Conservation (phyloP, 2,113 vertebrate genomes). For the Zosterops hypoxanthus region DNA sequence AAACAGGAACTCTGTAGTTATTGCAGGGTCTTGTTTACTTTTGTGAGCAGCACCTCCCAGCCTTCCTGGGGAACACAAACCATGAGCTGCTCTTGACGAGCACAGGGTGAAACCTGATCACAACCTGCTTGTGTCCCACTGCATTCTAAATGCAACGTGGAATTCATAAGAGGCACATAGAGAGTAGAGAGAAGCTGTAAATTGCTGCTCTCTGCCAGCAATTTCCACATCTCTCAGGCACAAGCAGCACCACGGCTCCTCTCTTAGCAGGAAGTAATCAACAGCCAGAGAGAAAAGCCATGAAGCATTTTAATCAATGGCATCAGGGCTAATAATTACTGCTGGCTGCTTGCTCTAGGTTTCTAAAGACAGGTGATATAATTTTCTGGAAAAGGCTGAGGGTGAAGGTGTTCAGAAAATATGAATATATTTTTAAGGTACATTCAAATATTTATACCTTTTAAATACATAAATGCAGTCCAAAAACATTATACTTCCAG, state of each 20-base stretch:
- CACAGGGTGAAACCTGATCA: not conserved
- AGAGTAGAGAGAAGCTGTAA: not conserved
- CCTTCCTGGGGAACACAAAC: not conserved
- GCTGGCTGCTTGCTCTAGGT: not conserved
- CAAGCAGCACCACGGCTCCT: rapidly evolving
- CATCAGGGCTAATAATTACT: not conserved
- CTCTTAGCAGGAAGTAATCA: not conserved
- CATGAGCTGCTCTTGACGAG: not conserved
- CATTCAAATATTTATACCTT: not conserved
- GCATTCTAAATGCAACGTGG: not conserved
- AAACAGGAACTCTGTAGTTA: not conserved
- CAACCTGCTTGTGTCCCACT: not conserved
- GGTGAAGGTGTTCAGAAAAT: not conserved
- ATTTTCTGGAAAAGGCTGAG: not conserved
- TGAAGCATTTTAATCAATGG: not conserved
- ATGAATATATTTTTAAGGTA: not conserved
- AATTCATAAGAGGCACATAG: not conserved
- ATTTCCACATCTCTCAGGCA: not conserved
- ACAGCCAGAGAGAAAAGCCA: not conserved
- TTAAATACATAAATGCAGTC: not conserved
- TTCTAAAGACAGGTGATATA: not conserved
- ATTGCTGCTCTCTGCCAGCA: not conserved
- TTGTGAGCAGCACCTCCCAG: rapidly evolving
- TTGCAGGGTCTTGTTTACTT: not conserved
- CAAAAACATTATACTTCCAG: not conserved